phyloP scores from a whole-genome alignment of 2,797 vertebrate species.

The Hippopotamyrus pictus region DNA sequence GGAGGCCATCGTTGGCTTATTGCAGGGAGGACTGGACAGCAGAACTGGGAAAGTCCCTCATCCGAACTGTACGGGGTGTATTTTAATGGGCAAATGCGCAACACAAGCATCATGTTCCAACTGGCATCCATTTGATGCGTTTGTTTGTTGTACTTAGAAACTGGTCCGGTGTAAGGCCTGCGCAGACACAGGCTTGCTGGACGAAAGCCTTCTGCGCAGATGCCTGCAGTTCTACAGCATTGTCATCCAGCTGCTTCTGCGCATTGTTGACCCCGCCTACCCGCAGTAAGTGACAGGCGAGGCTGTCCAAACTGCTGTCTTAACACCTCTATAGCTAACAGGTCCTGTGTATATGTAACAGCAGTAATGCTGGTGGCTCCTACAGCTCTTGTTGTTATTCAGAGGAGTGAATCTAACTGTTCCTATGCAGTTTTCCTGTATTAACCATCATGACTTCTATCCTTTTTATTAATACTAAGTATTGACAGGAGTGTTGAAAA shows the following conservation, averaged over 20 bases:
- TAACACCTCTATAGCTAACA: not conserved
- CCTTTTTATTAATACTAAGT: not conserved
- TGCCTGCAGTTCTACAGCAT: constrained; percentile 97
- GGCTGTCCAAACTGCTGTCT: not conserved
- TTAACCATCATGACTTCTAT: not conserved
- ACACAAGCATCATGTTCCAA: not conserved
- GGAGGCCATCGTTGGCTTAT: not conserved
- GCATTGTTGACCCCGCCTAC: constrained; percentile 86
- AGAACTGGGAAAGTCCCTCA: not conserved
- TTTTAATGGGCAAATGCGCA: not conserved
- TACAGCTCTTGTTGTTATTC: not conserved
- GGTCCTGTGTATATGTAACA: not conserved
- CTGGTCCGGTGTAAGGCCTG: constrained; percentile 97
- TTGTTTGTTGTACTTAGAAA: constrained; percentile 65
- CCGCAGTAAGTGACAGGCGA: constrained; percentile 74
- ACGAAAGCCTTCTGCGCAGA: constrained; percentile 91
- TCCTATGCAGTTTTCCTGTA: not conserved
- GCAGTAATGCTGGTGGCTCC: not conserved
- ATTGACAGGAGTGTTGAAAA: not conserved
- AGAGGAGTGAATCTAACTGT: not conserved
- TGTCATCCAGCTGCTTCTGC: constrained; percentile 93
- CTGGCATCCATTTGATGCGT: not conserved
- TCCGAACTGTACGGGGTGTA: not conserved
- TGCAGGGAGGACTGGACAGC: not conserved
- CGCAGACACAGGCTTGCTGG: constrained; percentile 90